phyloP scores from a whole-genome alignment of 2,797 vertebrate genomes.

The Myotis daubentonii region DNA sequence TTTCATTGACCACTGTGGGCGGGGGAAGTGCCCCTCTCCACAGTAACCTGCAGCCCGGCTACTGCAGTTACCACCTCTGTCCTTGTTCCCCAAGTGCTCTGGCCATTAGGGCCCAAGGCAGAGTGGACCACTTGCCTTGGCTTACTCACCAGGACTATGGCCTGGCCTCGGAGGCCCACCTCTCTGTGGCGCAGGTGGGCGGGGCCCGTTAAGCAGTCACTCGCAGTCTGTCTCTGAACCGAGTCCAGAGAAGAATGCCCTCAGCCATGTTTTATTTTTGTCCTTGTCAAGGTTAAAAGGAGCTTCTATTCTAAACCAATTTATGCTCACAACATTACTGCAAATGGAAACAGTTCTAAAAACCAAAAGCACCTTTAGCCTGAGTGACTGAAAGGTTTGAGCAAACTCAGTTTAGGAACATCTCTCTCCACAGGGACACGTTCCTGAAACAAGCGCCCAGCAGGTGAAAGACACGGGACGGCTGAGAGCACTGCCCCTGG shows the following conservation, averaged over 20 bases:
- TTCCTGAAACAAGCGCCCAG: neutral
- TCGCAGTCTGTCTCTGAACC: neutral
- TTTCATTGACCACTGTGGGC: neutral
- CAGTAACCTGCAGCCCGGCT: rapidly evolving
- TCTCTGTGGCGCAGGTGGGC: neutral
- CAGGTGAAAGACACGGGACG: neutral
- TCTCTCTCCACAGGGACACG: neutral
- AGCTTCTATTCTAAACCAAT: conserved; percentile 28
- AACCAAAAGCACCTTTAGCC: neutral
- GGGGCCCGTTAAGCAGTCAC: rapidly evolving
- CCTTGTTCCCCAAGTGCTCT: neutral
- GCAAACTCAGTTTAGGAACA: neutral
- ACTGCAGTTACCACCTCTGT: neutral
- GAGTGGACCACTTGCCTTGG: neutral
- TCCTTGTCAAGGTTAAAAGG: neutral
- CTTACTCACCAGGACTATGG: neutral
- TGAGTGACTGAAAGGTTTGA: neutral
- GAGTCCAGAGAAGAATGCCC: neutral
- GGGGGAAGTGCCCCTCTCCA: neutral
- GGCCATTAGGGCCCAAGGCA: neutral
- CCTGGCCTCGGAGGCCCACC: neutral
- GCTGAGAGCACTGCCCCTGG: neutral
- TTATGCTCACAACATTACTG: neutral
- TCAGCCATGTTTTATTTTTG: neutral
- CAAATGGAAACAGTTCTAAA: neutral